Evolutionary conservation across 2,888 invertebrate genomes (phyloP).

Genomic region (Liodrosophila aerea): DNA sequence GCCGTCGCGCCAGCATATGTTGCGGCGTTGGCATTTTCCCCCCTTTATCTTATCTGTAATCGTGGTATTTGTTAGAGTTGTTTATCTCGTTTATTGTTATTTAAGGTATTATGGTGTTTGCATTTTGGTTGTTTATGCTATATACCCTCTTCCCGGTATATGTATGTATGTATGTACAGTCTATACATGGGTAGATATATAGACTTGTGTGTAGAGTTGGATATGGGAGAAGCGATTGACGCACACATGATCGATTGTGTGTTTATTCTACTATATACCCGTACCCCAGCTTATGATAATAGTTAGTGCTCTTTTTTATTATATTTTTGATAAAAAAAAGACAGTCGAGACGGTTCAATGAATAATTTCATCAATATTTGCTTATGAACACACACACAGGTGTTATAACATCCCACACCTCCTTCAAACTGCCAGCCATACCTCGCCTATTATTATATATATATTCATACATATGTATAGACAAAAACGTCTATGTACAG

Average conservation of each 20-base stretch:
- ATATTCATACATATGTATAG: slow-evolving; percentile 6
- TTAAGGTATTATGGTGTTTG: slow-evolving; percentile 46
- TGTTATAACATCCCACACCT: slow-evolving; percentile 63
- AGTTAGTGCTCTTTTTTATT: too few relatives aligned
- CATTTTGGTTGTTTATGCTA: slow-evolving; percentile 44
- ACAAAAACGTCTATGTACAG: slow-evolving; percentile 15
- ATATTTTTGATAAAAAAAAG: neutral
- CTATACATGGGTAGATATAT: neutral
- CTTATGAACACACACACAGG: slow-evolving; percentile 61
- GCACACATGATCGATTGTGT: slow-evolving; percentile 47
- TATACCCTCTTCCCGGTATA: slow-evolving; percentile 21
- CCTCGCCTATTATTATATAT: neutral
- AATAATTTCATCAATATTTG: slow-evolving; percentile 69
- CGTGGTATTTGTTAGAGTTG: slow-evolving; percentile 4
- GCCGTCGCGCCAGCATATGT: too few relatives aligned
- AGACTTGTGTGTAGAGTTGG: slow-evolving; percentile 12
- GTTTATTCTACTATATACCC: neutral
- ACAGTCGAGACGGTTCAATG: slow-evolving; percentile 28
- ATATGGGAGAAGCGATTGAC: slow-evolving; percentile 35
- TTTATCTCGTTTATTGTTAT: slow-evolving; percentile 47
- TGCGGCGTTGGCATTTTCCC: slow-evolving; percentile 23
- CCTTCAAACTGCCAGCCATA: too few relatives aligned
- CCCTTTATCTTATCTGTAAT: slow-evolving; percentile 24
- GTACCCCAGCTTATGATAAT: too few relatives aligned
- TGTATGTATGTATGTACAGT: slow-evolving; percentile 7